These are phyloP conservation scores for cat (Felis catus) DNA, from an alignment of 2,113 vertebrate species.

Conservation along the genomic window DNA sequence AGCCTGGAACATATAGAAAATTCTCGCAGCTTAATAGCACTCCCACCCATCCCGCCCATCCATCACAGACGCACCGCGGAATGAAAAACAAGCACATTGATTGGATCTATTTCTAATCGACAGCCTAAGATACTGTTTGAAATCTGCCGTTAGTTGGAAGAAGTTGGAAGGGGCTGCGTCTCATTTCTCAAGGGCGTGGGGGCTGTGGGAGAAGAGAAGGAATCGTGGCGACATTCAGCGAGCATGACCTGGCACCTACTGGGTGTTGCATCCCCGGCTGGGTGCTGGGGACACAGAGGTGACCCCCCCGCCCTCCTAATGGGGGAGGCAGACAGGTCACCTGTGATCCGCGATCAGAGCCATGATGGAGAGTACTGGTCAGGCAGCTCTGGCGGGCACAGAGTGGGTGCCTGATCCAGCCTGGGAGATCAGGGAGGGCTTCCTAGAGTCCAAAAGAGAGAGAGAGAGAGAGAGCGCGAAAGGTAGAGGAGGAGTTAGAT, in stretches of 20 bases:
- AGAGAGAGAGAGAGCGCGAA: not conserved
- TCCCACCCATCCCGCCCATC: not conserved
- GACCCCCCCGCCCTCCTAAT: not conserved
- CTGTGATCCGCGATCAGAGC: not conserved
- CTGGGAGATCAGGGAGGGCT: not conserved
- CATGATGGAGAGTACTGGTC: rapidly evolving
- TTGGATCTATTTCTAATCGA: conserved; percentile 16
- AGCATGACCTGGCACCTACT: not conserved
- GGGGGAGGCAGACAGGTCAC: not conserved
- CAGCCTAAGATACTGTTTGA: conserved; percentile 12
- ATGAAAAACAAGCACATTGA: conserved; percentile 15
- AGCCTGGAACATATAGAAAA: conserved; percentile 74
- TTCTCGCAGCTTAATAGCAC: conserved; percentile 62
- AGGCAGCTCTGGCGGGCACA: not conserved
- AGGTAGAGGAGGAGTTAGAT: not conserved
- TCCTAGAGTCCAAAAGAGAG: not conserved
- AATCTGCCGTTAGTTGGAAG: not conserved
- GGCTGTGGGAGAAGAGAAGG: not conserved
- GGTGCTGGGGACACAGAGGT: not conserved
- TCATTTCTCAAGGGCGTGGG: not conserved
- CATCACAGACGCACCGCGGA: not conserved
- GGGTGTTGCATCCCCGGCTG: not conserved
- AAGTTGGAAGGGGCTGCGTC: not conserved
- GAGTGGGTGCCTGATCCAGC: not conserved
- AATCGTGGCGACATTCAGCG: rapidly evolving